A percentile compares a stretch with the other conserved stretches of the same genome.
These are phyloP conservation scores for Bombus superbus DNA, from an alignment of 1,140 invertebrate species.

Conservation along the genomic window DNA sequence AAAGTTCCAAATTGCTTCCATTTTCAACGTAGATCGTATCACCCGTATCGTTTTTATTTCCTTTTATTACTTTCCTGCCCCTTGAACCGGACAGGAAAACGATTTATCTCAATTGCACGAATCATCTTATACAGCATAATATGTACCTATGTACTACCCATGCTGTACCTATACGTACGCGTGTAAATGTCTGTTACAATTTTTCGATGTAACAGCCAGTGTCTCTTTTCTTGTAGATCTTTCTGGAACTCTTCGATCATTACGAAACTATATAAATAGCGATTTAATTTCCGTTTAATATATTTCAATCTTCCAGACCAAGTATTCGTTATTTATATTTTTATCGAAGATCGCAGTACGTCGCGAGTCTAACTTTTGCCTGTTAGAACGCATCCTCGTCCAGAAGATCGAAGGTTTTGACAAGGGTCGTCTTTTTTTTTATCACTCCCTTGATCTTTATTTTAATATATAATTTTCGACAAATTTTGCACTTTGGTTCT, in stretches of 20 bases:
- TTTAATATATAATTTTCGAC: background rate
- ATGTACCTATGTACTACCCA: background rate
- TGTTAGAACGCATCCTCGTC: no score
- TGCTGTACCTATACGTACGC: background rate
- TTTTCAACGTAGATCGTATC: background rate
- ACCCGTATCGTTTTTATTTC: background rate
- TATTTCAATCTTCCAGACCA: no score
- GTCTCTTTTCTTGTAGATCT: no score
- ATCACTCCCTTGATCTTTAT: accelerated
- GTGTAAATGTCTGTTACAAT: background rate
- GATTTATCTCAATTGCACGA: slow-evolving; percentile 1
- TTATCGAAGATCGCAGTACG: no score
- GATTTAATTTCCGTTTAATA: no score
- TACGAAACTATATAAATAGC: no score
- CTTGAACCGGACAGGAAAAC: background rate
- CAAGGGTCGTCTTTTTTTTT: no score
- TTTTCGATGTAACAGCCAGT: background rate
- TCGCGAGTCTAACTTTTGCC: no score
- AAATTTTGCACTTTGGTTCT: no score
- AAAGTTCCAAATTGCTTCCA: background rate
- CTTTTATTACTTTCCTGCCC: background rate
- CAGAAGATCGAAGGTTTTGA: no score
- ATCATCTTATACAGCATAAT: background rate
- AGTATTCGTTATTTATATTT: no score
- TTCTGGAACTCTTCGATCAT: no score